Base-by-base conservation (phyloP, 1,140 invertebrate species). In the Drosophila chauvacae region DNA sequence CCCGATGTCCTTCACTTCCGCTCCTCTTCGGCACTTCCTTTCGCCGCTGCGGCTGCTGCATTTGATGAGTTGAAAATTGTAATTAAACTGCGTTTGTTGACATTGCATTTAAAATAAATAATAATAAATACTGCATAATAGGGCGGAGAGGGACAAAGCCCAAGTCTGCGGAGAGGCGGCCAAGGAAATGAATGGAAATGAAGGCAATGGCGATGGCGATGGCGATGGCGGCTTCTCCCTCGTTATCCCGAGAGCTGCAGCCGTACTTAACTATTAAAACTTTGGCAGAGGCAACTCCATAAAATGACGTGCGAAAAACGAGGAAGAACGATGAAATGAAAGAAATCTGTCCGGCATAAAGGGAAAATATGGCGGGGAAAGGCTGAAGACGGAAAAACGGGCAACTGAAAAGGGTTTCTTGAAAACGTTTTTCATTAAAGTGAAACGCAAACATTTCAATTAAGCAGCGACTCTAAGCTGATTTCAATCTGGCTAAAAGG, bases 81-180 rank as follows among this genome's bases (percentile, higher is more conserved):
- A 90, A 90, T 90, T 90, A 90, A 90, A 90, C 86, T 85, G 85
- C 86, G 85, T 85, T 90, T 90, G 85, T 90, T 90, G 86, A 81
- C 86, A 79, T 90, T 90, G 81, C 85, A 85, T 85, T 90, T 88
- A 81, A 78, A 87, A 84, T 81, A 90, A 85, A 90, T 87, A 85
- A 87, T 83, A 70, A 88, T 78, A 81, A 86, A 78, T 86, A 86
- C 66, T 72, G 81, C 85, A 84, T 76, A 90, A 79, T 76, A 63
- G 73, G 78, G 73, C 63, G 72, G 72, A 37, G 26, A 20, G 42
- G 69, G 58, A 61, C 69, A 73, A 77, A 62, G 62, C 45, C 48
- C 11, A 63, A 77, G 73, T 62, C 58, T 50, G 65, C 26, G n/a
- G 47, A 10, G 14, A 28, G 6, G 47, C 47, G 47, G 35, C 45